phyloP scores from a whole-genome alignment of 1,140 invertebrate genomes.

The Solenopsis fugax region DNA sequence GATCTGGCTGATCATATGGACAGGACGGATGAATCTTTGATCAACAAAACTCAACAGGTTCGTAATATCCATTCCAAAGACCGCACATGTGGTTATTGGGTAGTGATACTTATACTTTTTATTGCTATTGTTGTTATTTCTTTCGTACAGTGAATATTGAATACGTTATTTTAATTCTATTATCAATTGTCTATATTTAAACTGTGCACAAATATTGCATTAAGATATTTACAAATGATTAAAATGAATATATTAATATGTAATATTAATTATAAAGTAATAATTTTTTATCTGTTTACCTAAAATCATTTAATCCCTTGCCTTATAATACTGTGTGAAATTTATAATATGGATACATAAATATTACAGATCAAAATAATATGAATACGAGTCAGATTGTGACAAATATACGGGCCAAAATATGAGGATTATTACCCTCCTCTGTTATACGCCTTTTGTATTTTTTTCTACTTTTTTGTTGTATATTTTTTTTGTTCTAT shows the following conservation, averaged over 20 bases:
- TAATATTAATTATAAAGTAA: not conserved
- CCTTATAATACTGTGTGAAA: too few species aligned
- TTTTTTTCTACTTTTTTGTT: too few species aligned
- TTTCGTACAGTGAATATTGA: conserved; percentile 65
- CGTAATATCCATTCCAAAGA: conserved; percentile 90
- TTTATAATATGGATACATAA: too few species aligned
- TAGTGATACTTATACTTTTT: conserved; percentile 89
- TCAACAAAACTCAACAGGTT: conserved; percentile 90
- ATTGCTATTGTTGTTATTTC: conserved; percentile 82
- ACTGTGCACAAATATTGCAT: not conserved
- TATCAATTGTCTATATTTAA: conserved; percentile 5
- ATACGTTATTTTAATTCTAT: conserved; percentile 19
- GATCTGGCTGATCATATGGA: conserved; percentile 93
- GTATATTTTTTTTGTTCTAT: too few species aligned
- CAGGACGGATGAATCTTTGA: conserved; percentile 89
- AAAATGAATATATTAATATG: not conserved
- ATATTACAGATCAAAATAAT: too few species aligned
- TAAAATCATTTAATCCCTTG: not conserved
- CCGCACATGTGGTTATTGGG: conserved; percentile 91
- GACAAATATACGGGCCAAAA: too few species aligned
- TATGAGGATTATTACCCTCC: too few species aligned
- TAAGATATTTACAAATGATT: conserved; percentile 13
- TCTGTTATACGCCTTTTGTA: too few species aligned
- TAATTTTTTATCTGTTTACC: not conserved
- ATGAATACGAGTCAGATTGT: too few species aligned